phyloP scores from a whole-genome alignment of 2,113 vertebrate genomes.

The Glaucomys volans region DNA sequence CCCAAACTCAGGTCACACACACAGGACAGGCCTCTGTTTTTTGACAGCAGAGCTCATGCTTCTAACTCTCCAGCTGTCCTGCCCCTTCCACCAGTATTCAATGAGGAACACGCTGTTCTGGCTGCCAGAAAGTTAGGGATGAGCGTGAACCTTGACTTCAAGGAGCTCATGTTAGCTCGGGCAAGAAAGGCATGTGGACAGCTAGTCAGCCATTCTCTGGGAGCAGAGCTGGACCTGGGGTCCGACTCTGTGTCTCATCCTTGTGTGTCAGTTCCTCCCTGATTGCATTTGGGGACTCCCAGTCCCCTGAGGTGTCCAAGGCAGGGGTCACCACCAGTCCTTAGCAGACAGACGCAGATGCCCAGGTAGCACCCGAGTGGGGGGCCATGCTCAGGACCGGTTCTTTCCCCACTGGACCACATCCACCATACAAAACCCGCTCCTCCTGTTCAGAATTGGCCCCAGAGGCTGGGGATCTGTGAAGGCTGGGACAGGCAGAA shows the following conservation, averaged over 20 bases:
- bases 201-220: neutral
- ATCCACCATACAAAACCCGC: too few species aligned
- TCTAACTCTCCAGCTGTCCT: neutral
- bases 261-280: neutral
- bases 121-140: neutral
- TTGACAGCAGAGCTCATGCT: neutral
- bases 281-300: neutral
- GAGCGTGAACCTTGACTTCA: neutral
- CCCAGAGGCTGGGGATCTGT: neutral
- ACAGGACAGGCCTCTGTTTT: neutral
- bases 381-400: too few species aligned
- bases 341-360: neutral
- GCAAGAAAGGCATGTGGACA: neutral
- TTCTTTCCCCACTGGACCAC: too few species aligned
- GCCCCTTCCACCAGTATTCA: neutral
- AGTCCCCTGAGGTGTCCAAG: neutral
- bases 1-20: neutral
- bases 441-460: neutral
- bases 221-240: neutral
- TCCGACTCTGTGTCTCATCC: neutral
- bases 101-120: accelerated
- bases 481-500: neutral
- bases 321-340: neutral
- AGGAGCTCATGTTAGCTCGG: neutral
- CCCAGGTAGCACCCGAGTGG: neutral